Evolutionary conservation across 2,113 vertebrate genomes (phyloP).

Genomic region (Abramis brama): DNA sequence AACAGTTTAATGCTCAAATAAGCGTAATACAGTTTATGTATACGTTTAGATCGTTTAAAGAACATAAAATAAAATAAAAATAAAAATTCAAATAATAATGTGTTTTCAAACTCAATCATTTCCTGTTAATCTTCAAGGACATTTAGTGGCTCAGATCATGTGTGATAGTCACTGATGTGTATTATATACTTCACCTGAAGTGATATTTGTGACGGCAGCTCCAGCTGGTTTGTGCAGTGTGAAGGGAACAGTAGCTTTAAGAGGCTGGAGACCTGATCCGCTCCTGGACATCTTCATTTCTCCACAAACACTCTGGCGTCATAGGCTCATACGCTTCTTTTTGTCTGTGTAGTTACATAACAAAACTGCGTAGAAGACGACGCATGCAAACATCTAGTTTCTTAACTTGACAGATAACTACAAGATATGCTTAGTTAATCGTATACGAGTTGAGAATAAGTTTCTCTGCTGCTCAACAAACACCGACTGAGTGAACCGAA

Average conservation of each 20-base stretch:
- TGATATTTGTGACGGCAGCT: conserved; percentile 69
- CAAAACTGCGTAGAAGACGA: too few relatives aligned
- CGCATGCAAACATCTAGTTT: not conserved
- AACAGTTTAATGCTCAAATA: not conserved
- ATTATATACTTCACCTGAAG: conserved; percentile 71
- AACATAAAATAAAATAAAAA: not conserved
- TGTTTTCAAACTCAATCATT: not conserved
- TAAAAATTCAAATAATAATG: not conserved
- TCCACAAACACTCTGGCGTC: conserved; percentile 54
- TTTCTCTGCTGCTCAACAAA: not conserved
- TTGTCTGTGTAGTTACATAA: too few relatives aligned
- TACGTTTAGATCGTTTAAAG: not conserved
- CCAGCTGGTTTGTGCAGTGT: conserved; percentile 77
- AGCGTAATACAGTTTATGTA: not conserved
- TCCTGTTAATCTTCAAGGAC: conserved; percentile 14
- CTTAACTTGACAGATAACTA: not conserved
- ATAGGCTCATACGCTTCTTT: not conserved
- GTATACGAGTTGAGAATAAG: not conserved
- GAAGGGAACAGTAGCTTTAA: conserved; percentile 84
- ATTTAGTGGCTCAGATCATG: not conserved
- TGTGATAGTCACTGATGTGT: not conserved
- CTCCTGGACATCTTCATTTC: conserved; percentile 55
- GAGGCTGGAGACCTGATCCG: conserved; percentile 75
- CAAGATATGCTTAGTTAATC: not conserved
- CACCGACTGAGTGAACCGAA: not conserved